Conservation (phyloP, 2,888 invertebrate genomes). For the Ophion ellenae region DNA sequence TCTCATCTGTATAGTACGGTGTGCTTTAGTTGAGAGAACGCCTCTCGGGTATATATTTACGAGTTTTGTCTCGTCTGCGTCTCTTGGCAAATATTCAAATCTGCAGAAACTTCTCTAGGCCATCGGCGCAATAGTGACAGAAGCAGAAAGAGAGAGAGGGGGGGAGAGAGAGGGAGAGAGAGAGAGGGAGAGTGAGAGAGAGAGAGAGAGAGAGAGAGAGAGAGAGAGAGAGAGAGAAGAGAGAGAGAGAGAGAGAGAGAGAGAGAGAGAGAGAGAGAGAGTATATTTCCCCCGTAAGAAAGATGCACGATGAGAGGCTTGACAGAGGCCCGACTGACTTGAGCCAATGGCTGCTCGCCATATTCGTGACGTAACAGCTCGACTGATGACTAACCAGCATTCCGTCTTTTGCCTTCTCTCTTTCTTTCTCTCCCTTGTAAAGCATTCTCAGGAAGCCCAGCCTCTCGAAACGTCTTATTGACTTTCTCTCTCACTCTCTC, state of each 20-base stretch:
- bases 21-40: slow-evolving; percentile 31
- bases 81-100: slow-evolving; percentile 55
- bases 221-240: no score
- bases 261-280: slow-evolving; percentile 7
- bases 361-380: slow-evolving; percentile 72
- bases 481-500: slow-evolving; percentile 24
- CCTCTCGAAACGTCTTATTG: slow-evolving; percentile 25
- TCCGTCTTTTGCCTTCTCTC: slow-evolving; percentile 20
- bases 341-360: slow-evolving; percentile 73
- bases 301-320: slow-evolving; percentile 70
- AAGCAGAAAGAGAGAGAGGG: no score
- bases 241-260: slow-evolving; percentile 20
- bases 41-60: slow-evolving; percentile 29
- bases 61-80: slow-evolving; percentile 36
- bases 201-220: no score
- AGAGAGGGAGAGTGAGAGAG: no score
- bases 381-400: slow-evolving; percentile 68
- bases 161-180: no score
- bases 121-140: slow-evolving; percentile 49
- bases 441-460: not conserved
- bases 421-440: slow-evolving; percentile 6
- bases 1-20: slow-evolving; percentile 1
- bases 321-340: slow-evolving; percentile 76
- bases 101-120: slow-evolving; percentile 56
- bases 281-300: no score